Percentiles rank a stretch among this genome's conserved stretches.
Evolutionary conservation across 2,797 vertebrate genomes (phyloP).

Genomic region (Pantherophis vulpinus): DNA sequence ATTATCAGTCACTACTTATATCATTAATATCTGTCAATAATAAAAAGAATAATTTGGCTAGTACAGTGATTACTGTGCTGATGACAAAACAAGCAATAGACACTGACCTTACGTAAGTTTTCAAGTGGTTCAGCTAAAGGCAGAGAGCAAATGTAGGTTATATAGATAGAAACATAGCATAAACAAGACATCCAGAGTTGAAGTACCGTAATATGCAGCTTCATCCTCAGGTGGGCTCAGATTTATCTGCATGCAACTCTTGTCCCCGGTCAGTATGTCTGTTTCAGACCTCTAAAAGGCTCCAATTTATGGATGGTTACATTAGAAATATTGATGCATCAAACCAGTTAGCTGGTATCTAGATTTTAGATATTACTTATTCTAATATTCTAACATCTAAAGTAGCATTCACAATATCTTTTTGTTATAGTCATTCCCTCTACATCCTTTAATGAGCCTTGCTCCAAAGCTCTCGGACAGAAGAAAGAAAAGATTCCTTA

Average conservation of each 20-base stretch:
- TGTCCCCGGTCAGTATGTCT: not conserved
- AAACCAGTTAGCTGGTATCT: not conserved
- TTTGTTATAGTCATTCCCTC: slow-evolving; percentile 26
- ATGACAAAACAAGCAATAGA: not conserved
- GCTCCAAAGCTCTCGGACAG: slow-evolving; percentile 48
- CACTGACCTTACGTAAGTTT: not conserved
- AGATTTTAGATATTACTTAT: not conserved
- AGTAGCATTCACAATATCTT: not conserved
- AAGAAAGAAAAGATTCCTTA: slow-evolving; percentile 39
- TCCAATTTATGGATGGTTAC: not conserved
- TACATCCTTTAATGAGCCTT: slow-evolving; percentile 43
- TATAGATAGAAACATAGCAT: not conserved
- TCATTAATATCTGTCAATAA: slow-evolving; percentile 20
- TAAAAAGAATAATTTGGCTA: not conserved
- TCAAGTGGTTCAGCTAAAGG: not conserved
- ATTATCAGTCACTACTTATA: not conserved
- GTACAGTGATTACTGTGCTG: not conserved
- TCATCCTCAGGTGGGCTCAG: not conserved
- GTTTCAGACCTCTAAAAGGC: not conserved
- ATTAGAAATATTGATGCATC: slow-evolving; percentile 2
- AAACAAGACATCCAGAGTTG: not conserved
- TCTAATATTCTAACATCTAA: slow-evolving; percentile 14
- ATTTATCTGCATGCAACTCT: not conserved
- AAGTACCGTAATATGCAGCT: not conserved
- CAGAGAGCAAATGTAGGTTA: not conserved